Conservation (phyloP, 2,113 vertebrate genomes). For the Cyanoramphus novaezelandiae region DNA sequence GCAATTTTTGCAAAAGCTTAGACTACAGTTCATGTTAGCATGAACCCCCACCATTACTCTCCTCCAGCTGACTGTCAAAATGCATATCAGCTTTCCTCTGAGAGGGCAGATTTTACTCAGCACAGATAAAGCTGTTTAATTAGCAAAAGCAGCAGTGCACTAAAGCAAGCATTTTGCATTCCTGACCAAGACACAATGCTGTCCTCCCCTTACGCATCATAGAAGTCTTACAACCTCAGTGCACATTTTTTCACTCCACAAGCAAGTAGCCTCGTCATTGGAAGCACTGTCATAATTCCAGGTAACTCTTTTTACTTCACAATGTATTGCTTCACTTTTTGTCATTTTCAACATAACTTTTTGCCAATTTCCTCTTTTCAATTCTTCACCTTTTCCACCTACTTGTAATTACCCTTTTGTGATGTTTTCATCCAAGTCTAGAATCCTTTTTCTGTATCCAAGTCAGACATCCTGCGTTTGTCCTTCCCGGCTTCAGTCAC, state of each 20-base stretch:
- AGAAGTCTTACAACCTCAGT: neutral
- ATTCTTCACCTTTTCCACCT: neutral
- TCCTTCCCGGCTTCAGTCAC: neutral
- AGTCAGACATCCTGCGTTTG: neutral
- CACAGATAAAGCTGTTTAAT: neutral
- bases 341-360: neutral
- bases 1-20: neutral
- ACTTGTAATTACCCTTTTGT: neutral
- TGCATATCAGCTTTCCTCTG: neutral
- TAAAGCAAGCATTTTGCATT: neutral
- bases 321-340: neutral
- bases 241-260: neutral
- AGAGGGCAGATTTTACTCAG: neutral
- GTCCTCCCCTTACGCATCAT: neutral
- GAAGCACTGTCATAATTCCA: neutral
- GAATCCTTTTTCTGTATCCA: neutral
- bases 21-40: neutral
- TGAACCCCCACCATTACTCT: rapidly evolving
- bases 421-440: neutral
- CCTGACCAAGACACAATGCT: neutral
- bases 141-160: neutral
- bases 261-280: neutral
- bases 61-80: neutral
- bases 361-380: neutral
- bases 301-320: neutral